phyloP scores from a whole-genome alignment of 2,113 vertebrate genomes.

The Esox niger region DNA sequence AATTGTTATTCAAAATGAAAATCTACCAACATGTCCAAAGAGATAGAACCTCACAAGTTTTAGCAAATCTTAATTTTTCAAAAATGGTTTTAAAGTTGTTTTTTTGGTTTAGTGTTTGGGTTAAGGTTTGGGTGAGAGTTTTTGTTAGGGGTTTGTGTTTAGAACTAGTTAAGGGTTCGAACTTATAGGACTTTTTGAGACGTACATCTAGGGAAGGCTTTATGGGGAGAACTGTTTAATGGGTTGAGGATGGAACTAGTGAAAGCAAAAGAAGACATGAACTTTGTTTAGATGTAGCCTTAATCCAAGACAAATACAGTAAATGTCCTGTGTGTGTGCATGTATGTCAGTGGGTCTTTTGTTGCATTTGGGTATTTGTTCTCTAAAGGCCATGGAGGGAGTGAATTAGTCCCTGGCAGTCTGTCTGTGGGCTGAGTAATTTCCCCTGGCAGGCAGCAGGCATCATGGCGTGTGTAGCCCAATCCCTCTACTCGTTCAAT shows the following conservation, averaged over 20 bases:
- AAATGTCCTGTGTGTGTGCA: slow-evolving; percentile 12
- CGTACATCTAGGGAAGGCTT: no score
- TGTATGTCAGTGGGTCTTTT: slow-evolving; percentile 76
- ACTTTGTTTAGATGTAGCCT: slow-evolving; percentile 33
- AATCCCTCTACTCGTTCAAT: slow-evolving; percentile 76
- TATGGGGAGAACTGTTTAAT: no score
- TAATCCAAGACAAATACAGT: slow-evolving; percentile 26
- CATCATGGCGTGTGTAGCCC: slow-evolving; percentile 37
- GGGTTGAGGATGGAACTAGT: neutral
- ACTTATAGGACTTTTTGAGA: no score
- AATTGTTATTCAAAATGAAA: no score
- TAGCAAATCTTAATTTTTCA: no score
- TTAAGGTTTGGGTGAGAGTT: no score
- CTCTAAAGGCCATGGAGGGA: slow-evolving; percentile 68
- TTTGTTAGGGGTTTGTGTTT: no score
- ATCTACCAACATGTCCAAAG: no score
- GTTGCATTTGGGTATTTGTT: slow-evolving; percentile 86
- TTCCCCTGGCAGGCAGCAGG: slow-evolving; percentile 66
- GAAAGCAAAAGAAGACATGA: slow-evolving; percentile 1
- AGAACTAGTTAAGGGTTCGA: no score
- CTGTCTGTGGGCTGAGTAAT: slow-evolving; percentile 38
- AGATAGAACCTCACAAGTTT: no score
- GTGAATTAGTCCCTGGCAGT: slow-evolving; percentile 60
- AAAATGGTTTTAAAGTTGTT: no score
- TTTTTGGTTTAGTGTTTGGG: no score